Percentiles rank a stretch among this genome's conserved stretches.
Evolutionary conservation across 2,888 invertebrate genomes (phyloP).

Genomic region (Hypsopygia costalis): DNA sequence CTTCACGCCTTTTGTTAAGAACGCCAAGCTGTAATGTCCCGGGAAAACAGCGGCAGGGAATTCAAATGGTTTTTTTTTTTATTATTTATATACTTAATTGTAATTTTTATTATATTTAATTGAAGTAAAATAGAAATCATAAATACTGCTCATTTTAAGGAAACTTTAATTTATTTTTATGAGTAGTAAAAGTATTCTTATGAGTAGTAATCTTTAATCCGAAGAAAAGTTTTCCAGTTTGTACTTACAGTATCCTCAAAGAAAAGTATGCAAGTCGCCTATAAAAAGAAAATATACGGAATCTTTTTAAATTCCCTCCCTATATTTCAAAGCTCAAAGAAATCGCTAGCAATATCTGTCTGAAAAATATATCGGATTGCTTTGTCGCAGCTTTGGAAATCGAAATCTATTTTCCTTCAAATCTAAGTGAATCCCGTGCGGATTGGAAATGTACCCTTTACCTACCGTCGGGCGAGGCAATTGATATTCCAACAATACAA

Average conservation of each 20-base stretch:
- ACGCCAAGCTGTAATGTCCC: no score
- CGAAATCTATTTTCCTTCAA: conserved; percentile 81
- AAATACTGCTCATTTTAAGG: no score
- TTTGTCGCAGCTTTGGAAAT: conserved; percentile 81
- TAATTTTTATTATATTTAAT: no score
- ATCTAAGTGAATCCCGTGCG: conserved; percentile 81
- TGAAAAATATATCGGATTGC: conserved; percentile 81
- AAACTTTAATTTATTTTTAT: no score
- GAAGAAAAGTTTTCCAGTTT: conserved; percentile 1
- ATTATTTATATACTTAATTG: no score
- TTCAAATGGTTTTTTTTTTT: no score
- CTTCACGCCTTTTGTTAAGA: no score
- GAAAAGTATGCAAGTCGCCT: conserved; percentile 19
- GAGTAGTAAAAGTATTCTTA: no score
- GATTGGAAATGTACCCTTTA: conserved; percentile 81
- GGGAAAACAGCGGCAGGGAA: no score
- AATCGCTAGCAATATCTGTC: conserved; percentile 81
- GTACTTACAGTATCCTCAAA: neutral
- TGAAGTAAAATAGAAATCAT: no score
- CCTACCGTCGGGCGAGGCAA: conserved; percentile 79
- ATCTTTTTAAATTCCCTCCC: conserved; percentile 70
- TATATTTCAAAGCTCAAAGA: conserved; percentile 81
- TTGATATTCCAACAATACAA: conserved; percentile 81
- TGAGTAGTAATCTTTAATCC: no score
- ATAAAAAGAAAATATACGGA: conserved; percentile 57